These are phyloP conservation scores for Catamblyrhynchus diadema DNA, from an alignment of 2,797 vertebrate species.

Conservation along the genomic window DNA sequence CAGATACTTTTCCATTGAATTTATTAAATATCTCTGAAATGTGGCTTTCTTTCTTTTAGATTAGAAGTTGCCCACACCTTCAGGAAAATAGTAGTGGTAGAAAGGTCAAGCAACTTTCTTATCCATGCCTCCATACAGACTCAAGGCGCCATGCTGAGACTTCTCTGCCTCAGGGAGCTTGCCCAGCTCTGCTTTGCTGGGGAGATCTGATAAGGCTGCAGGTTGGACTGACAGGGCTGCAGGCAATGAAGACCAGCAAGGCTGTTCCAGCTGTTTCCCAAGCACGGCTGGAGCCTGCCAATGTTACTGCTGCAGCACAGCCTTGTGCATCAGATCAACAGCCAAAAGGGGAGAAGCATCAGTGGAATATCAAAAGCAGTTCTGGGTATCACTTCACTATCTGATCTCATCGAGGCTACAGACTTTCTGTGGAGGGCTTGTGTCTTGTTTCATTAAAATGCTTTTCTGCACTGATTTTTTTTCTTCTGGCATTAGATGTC, in stretches of 20 bases:
- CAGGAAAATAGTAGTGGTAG: not conserved
- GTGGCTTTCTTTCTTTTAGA: not conserved
- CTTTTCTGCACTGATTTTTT: not conserved
- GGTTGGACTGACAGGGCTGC: not conserved
- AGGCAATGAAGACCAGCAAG: not conserved
- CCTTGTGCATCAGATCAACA: accelerated
- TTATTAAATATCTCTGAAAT: not conserved
- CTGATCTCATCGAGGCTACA: not conserved
- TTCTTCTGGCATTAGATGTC: not conserved
- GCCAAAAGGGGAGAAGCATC: not conserved
- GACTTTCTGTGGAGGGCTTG: not conserved
- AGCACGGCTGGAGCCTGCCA: not conserved
- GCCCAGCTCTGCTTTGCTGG: not conserved
- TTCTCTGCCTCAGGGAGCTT: not conserved
- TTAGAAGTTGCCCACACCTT: not conserved
- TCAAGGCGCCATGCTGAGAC: not conserved
- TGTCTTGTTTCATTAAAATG: not conserved
- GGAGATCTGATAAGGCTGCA: not conserved
- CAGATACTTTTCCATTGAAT: not conserved
- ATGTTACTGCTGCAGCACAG: not conserved
- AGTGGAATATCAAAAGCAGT: not conserved
- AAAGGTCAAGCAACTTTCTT: not conserved
- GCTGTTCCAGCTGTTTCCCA: not conserved
- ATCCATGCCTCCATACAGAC: not conserved
- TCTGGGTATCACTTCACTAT: not conserved